Evolutionary conservation across 2,113 vertebrate genomes (phyloP).

Genomic region (Macrotis lagotis): DNA sequence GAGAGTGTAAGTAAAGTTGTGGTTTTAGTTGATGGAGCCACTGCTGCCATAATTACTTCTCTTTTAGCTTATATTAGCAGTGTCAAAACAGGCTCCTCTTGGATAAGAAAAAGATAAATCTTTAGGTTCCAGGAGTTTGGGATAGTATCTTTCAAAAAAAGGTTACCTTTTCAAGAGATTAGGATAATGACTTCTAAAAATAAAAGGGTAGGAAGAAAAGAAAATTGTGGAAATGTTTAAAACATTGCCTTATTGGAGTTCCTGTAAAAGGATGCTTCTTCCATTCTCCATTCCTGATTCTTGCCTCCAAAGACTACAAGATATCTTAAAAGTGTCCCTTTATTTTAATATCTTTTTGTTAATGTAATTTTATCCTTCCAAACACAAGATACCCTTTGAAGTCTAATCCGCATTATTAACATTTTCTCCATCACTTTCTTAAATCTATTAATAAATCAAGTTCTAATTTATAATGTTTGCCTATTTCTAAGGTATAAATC

Average conservation of each 20-base stretch:
- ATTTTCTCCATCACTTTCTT: neutral
- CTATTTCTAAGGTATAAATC: neutral
- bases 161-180: neutral
- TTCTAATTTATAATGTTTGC: neutral
- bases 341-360: neutral
- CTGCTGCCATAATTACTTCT: neutral
- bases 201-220: neutral
- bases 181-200: neutral
- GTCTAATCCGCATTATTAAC: neutral
- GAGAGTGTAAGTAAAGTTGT: neutral
- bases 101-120: neutral
- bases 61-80: neutral
- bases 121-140: neutral
- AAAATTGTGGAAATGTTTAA: neutral
- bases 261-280: neutral
- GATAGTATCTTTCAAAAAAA: neutral
- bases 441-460: neutral
- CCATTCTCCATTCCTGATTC: neutral
- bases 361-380: too few relatives aligned
- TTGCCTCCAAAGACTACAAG: neutral
- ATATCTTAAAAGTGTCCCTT: neutral
- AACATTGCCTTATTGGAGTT: neutral
- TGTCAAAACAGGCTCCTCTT: neutral
- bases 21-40: neutral
- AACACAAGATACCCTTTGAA: neutral